Evolutionary conservation across 2,113 vertebrate species (phyloP), one percentile per base, ranked within the genome.

Genomic region (Siphamia tubifer): DNA sequence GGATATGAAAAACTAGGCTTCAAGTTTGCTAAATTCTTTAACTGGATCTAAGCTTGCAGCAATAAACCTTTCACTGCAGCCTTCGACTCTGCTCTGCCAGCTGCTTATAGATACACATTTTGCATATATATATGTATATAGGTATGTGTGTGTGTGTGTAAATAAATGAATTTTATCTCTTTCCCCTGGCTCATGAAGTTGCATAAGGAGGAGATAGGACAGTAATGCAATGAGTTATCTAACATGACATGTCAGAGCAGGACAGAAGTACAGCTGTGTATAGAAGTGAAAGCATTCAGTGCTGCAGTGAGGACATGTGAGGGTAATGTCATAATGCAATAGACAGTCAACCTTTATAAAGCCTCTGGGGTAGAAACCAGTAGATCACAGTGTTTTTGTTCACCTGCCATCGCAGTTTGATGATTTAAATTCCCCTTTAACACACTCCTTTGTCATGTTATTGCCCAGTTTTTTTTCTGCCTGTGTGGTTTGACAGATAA

Each of bases 171-270:
- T 9, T 6, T 6, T 66, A 15, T 19, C 30, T 1, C n/a, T 67
- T 12, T 9, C 7, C 27, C 31, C 20, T 7, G 32, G 39, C 49
- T 60, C 43, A n/a, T 4, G 1, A 1, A 7, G 60, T 53, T 76
- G 34, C 54, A 53, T 68, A 61, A 63, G 39, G 43, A 4, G 0
- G 23, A 65, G 48, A 58, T 24, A 23, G 49, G 21, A 36, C 38
- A 17, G 61, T 54, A 79, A 62, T 4, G 8, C 24, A 55, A 39
- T 6, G 52, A 77, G 57, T 82, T 82, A 84, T 77, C 52, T 55
- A 79, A 77, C 49, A 27, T 69, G 69, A 80, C 83, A 86, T 54
- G 83, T 76, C 61, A 43, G 64, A 69, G 64, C 83, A 83, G 68
- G 71, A 76, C 38, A 57, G 32, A 60, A 42, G 49, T 45, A 57